phyloP scores from a whole-genome alignment of 2,797 vertebrate genomes.

The Ctenosaura bakeri region DNA sequence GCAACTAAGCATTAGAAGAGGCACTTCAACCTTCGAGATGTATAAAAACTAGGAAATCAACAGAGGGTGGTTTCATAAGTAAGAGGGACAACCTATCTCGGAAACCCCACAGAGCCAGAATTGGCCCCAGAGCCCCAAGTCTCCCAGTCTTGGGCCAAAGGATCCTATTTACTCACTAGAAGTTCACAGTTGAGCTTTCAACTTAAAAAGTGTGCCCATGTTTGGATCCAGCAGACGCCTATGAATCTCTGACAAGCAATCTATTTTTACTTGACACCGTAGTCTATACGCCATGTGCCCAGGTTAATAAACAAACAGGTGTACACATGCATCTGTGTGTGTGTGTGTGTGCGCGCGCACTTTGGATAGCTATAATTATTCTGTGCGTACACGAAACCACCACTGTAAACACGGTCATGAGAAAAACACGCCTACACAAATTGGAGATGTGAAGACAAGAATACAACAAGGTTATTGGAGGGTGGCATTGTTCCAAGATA shows the following conservation, averaged over 20 bases:
- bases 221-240: not conserved
- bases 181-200: not conserved
- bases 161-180: not conserved
- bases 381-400: not conserved
- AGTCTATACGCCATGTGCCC: not conserved
- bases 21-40: too few species aligned
- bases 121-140: too few species aligned
- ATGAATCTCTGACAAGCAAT: not conserved
- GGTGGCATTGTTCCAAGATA: not conserved
- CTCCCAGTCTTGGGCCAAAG: too few species aligned
- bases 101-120: too few species aligned
- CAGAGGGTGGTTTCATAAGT: too few species aligned
- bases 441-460: not conserved
- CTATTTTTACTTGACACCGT: not conserved
- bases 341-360: not conserved
- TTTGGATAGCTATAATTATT: not conserved
- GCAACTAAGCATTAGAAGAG: too few species aligned
- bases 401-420: not conserved
- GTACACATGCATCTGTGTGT: not conserved
- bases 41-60: too few species aligned
- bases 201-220: not conserved
- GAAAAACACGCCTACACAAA: not conserved
- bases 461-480: not conserved
- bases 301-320: conserved; percentile 13
- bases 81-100: too few species aligned